Evolutionary conservation across 2,797 vertebrate genomes (phyloP).

Genomic region (Eospalax fontanierii): DNA sequence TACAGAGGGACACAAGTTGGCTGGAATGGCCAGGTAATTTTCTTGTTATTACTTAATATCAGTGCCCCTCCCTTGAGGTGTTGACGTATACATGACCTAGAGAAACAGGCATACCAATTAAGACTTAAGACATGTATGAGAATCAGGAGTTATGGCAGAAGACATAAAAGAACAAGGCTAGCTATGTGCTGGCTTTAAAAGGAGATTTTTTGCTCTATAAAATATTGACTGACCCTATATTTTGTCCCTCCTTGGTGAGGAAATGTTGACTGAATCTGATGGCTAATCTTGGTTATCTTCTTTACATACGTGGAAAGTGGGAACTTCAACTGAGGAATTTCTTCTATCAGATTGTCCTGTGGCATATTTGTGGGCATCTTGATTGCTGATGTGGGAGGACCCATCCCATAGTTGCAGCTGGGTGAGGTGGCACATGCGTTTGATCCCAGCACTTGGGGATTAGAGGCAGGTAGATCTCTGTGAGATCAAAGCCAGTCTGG

Average conservation of each 20-base stretch:
- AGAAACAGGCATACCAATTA: background rate
- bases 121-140: background rate
- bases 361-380: too few species aligned
- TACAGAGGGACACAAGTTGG: background rate
- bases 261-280: background rate
- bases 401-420: too few species aligned
- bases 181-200: background rate
- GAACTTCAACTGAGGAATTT: too few species aligned
- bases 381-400: too few species aligned
- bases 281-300: too few species aligned
- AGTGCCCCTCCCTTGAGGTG: background rate
- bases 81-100: background rate
- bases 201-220: background rate
- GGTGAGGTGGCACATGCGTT: too few species aligned
- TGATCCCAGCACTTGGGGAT: too few species aligned
- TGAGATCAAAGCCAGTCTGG: too few species aligned
- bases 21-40: background rate
- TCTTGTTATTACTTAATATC: background rate
- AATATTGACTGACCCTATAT: background rate
- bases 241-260: background rate
- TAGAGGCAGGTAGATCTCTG: too few species aligned
- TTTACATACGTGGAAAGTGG: too few species aligned
- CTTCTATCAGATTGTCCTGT: too few species aligned
- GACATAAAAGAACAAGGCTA: background rate
- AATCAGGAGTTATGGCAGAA: slow-evolving; percentile 27